Percentiles rank a stretch among this genome's conserved stretches.
phyloP scores from a whole-genome alignment of 2,888 invertebrate genomes.

The Agriopis aurantiaria region DNA sequence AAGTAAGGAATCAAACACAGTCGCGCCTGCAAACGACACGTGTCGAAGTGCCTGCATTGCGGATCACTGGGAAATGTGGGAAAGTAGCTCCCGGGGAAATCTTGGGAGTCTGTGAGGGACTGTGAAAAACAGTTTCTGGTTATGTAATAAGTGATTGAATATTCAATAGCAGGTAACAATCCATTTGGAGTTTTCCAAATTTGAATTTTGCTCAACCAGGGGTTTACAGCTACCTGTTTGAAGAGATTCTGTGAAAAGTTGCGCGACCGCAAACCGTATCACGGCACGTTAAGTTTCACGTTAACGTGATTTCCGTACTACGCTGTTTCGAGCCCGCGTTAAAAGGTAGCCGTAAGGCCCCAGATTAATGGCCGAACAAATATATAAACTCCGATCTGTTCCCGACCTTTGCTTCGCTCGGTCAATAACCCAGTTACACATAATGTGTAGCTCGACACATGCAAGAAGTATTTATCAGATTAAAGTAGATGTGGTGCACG shows the following conservation, averaged over 20 bases:
- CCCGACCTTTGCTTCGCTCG: not conserved
- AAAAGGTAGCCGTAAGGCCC: no score
- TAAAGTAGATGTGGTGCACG: not conserved
- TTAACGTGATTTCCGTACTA: no score
- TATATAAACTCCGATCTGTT: no score
- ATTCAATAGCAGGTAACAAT: not conserved
- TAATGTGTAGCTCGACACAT: not conserved
- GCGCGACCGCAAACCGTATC: no score
- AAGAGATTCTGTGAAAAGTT: no score
- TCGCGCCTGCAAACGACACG: conserved; percentile 19
- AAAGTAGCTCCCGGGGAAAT: conserved; percentile 2
- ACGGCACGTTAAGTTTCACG: no score
- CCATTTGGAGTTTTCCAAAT: not conserved
- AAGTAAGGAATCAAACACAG: conserved; percentile 27
- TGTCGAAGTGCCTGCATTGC: conserved; percentile 35
- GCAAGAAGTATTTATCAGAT: conserved; percentile 6
- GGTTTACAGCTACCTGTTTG: no score
- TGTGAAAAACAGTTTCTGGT: not conserved
- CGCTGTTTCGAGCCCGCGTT: no score
- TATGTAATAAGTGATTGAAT: not conserved
- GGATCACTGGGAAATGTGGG: conserved; percentile 1
- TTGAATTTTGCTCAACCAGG: no score
- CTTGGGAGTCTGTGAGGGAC: conserved; percentile 1
- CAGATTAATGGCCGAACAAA: no score
- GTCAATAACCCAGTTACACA: not conserved